phyloP scores from a whole-genome alignment of 2,113 vertebrate genomes.

The Grallaria varia region DNA sequence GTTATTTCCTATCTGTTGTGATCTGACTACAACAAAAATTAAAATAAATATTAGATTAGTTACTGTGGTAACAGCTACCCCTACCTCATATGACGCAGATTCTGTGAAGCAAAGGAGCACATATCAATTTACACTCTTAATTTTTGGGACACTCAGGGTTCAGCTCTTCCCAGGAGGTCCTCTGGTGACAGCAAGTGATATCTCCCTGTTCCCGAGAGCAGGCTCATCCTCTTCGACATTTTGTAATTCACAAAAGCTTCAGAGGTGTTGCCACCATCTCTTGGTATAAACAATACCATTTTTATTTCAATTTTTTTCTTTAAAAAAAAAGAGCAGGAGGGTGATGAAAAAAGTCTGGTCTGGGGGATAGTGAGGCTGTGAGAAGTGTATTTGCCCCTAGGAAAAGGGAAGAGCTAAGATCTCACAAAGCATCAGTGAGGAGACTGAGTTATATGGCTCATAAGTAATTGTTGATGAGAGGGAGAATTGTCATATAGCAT shows the following conservation, averaged over 20 bases:
- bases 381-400: neutral
- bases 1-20: slow-evolving; percentile 26
- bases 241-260: neutral
- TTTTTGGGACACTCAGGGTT: slow-evolving; percentile 45
- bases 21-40: slow-evolving; percentile 49
- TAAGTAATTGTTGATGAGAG: neutral
- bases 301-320: neutral
- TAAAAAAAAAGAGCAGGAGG: neutral
- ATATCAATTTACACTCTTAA: slow-evolving; percentile 49
- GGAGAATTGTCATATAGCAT: neutral
- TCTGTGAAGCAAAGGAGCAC: slow-evolving; percentile 44
- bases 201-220: neutral
- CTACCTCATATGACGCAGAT: slow-evolving; percentile 48
- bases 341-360: neutral
- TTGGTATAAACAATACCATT: neutral
- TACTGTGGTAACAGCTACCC: slow-evolving; percentile 29
- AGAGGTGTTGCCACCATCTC: neutral
- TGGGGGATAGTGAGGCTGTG: neutral
- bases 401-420: neutral
- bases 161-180: slow-evolving; percentile 47
- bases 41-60: slow-evolving; percentile 67
- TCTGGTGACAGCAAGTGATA: slow-evolving; percentile 36
- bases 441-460: neutral
- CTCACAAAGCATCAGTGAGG: neutral
- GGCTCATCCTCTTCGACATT: neutral